A percentile compares a stretch with the other conserved stretches of the same genome.
Evolutionary conservation across 2,113 vertebrate genomes (phyloP).

Genomic region (Ptilonorhynchus violaceus): DNA sequence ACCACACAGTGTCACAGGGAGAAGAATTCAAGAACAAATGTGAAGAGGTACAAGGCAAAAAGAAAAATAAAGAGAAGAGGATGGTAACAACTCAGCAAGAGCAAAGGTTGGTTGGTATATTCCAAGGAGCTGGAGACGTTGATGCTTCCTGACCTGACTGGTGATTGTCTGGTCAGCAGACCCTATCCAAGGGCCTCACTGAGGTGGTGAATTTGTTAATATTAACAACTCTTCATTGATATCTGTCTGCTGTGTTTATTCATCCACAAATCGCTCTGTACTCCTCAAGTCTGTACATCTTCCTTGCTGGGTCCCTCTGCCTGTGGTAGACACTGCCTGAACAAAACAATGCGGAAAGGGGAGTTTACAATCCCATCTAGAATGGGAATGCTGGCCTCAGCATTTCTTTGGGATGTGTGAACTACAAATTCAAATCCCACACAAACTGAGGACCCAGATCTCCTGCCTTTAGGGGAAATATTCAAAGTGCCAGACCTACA

Average conservation of each 20-base stretch:
- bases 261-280: background rate
- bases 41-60: background rate
- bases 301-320: background rate
- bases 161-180: background rate
- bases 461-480: background rate
- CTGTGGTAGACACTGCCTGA: background rate
- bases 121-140: background rate
- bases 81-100: background rate
- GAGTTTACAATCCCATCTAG: background rate
- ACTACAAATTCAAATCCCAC: background rate
- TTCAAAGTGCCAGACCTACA: background rate
- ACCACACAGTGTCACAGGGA: background rate
- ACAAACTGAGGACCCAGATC: background rate
- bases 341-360: background rate
- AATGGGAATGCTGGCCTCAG: background rate
- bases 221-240: background rate
- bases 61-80: background rate
- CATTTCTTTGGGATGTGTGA: background rate
- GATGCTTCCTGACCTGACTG: background rate
- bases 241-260: background rate
- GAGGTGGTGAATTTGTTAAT: background rate
- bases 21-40: background rate
- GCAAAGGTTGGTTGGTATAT: fast-evolving
- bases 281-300: background rate
- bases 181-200: background rate